A percentile compares a stretch with the other conserved stretches of the same genome.
Evolutionary conservation across 2,888 invertebrate genomes (phyloP).

Genomic region (Harpalus rufipes): DNA sequence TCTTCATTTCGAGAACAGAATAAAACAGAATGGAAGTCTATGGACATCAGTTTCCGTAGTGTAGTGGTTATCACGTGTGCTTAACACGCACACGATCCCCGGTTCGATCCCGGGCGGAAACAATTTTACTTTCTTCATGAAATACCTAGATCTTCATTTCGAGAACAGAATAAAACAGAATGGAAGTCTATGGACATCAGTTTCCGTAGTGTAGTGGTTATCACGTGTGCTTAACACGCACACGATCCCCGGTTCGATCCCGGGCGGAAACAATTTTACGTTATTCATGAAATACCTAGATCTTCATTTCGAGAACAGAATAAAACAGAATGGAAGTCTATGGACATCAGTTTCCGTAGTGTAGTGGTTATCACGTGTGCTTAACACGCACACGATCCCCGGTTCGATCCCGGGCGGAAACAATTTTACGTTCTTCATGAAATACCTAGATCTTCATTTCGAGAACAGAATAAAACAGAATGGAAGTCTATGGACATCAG

Average conservation of each 20-base stretch:
- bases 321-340: no score
- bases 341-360: no score
- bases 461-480: no score
- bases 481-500: no score
- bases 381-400: conserved; percentile 83
- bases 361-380: conserved; percentile 25
- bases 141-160: no score
- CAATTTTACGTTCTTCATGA: conserved; percentile 75
- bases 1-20: no score
- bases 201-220: background rate
- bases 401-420: conserved; percentile 94
- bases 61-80: conserved; percentile 29
- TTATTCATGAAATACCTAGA: no score
- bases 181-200: no score
- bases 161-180: no score
- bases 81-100: conserved; percentile 83
- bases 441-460: background rate
- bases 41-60: background rate
- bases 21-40: no score
- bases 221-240: conserved; percentile 32
- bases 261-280: conserved; percentile 86
- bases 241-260: conserved; percentile 94
- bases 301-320: no score
- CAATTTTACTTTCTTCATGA: conserved; percentile 75
- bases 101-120: conserved; percentile 94